Base-by-base conservation (phyloP, 2,888 invertebrate genomes). In the Xanthia icteritia region DNA sequence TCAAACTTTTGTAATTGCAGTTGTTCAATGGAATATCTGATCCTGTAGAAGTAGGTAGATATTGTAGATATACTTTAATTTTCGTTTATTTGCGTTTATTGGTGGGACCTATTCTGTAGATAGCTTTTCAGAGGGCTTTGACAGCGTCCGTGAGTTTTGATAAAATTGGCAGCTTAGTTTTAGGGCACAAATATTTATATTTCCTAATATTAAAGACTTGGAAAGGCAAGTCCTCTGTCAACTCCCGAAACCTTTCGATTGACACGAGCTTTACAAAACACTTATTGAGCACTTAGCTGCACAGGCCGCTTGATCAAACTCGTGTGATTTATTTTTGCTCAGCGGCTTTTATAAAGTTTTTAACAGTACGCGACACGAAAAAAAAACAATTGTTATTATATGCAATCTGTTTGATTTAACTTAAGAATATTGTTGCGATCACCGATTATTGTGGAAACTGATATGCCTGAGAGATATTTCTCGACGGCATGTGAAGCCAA, bases 1-100 rank as follows among this genome's bases (percentile, higher is more conserved):
- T 89, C 88, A 86, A 89, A 89, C 82, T 90, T 90, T 86, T 86
- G 86, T 88, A 90, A 89, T 90, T 89, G 86, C 88, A 82, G 81
- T 88, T 91, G 88, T 88, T 88, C 85, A 88, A 87, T 88, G 83
- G 74, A 83, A 58, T 73, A 77, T 65, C 70, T 54, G 58, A 64
- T 58, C n/a, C 36, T 61, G 51, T 64, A 64, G 69, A 66, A 56
- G 27, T 54, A 73, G 36, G 31, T 31, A 63, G 13, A 9, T 71
- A 39, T 15, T 23, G 56, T 42, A 31, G 23, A 27, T 15, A 65
- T n/a, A n/a, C n/a, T n/a, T n/a, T n/a, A n/a, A n/a, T n/a, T n/a
- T n/a, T n/a, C n/a, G n/a, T n/a, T n/a, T n/a, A n/a, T n/a, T n/a
- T n/a, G 31, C 6, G 17, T 13, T 66, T 48, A 48, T 31, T 54